phyloP scores from a whole-genome alignment of 2,113 vertebrate genomes.

The Chlorodrepanis virens region DNA sequence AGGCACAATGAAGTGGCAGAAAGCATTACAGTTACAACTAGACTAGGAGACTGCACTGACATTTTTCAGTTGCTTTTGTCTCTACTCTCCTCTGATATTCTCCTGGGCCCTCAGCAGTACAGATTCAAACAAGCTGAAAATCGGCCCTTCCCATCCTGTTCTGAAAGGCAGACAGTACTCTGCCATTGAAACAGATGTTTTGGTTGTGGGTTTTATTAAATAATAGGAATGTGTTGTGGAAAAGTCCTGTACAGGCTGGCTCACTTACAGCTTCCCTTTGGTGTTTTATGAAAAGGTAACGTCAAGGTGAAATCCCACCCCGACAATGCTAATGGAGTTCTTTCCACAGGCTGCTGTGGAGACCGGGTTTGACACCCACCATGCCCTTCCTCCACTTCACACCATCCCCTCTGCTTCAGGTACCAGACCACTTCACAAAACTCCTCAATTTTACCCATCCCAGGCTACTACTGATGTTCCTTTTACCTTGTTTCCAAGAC shows the following conservation, averaged over 20 bases:
- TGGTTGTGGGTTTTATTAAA: neutral
- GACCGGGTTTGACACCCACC: neutral
- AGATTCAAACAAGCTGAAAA: neutral
- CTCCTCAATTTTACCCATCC: neutral
- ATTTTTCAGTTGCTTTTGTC: neutral
- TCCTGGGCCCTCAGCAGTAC: neutral
- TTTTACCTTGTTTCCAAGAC: neutral
- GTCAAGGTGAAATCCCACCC: neutral
- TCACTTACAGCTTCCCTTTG: neutral
- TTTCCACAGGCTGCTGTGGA: neutral
- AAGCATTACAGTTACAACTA: neutral
- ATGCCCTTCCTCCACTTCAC: neutral
- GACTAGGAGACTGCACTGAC: neutral
- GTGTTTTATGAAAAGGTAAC: neutral
- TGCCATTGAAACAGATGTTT: neutral
- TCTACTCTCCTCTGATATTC: neutral
- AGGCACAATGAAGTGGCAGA: neutral
- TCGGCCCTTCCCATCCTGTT: neutral
- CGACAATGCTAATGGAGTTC: rapidly evolving
- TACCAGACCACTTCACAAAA: neutral
- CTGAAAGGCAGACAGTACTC: neutral
- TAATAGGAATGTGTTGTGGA: rapidly evolving
- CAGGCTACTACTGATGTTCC: neutral
- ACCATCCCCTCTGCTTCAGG: neutral
- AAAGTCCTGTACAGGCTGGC: neutral